Percentiles rank a stretch among this genome's conserved stretches.
These are phyloP conservation scores for Caenorhabditis auriculariae DNA, from an alignment of 2,888 invertebrate species.

Conservation along the genomic window DNA sequence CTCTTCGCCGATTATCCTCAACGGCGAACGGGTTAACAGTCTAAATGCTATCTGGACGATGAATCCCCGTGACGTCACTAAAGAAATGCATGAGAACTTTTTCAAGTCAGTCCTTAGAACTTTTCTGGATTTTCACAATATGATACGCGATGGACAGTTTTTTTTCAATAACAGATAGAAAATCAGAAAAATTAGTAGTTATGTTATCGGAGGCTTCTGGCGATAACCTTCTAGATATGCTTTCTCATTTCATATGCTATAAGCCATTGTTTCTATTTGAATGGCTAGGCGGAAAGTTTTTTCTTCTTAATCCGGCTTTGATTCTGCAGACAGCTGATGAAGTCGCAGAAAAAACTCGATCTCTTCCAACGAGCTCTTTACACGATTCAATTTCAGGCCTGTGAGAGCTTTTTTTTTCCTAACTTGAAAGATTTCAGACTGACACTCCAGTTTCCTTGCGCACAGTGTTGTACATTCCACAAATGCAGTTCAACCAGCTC, in stretches of 20 bases:
- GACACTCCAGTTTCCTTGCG: conserved; percentile 89
- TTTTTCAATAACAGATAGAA: no score
- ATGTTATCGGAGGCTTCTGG: no score
- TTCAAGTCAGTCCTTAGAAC: conserved; percentile 79
- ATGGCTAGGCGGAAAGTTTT: no score
- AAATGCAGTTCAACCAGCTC: conserved; percentile 85
- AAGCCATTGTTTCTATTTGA: no score
- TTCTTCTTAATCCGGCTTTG: not conserved
- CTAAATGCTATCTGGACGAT: conserved; percentile 77
- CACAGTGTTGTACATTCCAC: conserved; percentile 88
- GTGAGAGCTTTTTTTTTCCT: not conserved
- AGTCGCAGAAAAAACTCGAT: conserved; percentile 74
- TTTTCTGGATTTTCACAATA: not conserved
- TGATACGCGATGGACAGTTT: not conserved
- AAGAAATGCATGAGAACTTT: conserved; percentile 86
- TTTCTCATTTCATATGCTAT: no score
- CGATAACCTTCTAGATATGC: no score
- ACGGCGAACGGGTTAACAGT: conserved; percentile 84
- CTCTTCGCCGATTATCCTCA: conserved; percentile 85
- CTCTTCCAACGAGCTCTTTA: conserved; percentile 74
- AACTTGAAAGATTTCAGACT: conserved; percentile 66
- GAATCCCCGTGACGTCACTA: conserved; percentile 83
- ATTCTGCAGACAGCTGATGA: conserved; percentile 28
- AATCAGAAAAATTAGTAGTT: no score
- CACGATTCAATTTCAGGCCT: conserved; percentile 80